Conservation (phyloP, 2,113 vertebrate genomes). For the Boleophthalmus pectinirostris region DNA sequence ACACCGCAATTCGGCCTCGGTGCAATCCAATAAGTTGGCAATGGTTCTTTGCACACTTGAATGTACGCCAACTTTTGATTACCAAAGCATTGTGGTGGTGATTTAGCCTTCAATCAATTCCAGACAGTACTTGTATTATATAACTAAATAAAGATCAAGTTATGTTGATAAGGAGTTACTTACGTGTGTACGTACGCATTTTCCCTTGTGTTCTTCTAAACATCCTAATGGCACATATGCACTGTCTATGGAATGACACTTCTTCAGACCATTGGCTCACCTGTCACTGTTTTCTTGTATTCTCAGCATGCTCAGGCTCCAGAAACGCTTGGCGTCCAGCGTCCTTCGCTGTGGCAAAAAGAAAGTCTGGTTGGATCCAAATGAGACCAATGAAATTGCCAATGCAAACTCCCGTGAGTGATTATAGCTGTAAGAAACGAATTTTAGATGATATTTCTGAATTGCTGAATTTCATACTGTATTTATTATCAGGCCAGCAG, state of each 20-base stretch:
- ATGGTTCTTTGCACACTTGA: too few relatives aligned
- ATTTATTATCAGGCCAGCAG: conserved; percentile 83
- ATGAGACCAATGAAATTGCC: conserved; percentile 96
- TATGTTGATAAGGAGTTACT: not conserved
- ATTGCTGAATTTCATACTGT: not conserved
- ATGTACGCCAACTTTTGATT: not conserved
- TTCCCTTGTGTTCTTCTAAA: too few relatives aligned
- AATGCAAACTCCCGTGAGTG: conserved; percentile 93
- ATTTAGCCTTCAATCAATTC: not conserved
- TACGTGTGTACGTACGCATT: too few relatives aligned
- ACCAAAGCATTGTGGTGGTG: not conserved
- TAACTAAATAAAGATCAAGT: not conserved
- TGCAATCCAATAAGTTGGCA: not conserved
- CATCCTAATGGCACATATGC: too few relatives aligned
- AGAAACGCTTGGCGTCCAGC: conserved; percentile 94
- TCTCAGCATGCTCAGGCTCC: conserved; percentile 90
- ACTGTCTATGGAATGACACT: too few relatives aligned
- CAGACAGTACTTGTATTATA: not conserved
- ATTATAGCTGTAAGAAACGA: not conserved
- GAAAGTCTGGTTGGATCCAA: conserved; percentile 96
- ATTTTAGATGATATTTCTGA: too few relatives aligned
- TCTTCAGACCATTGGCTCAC: not conserved
- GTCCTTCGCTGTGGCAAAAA: conserved; percentile 95
- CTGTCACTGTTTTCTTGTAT: not conserved
- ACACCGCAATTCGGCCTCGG: not conserved